Conservation (phyloP, 2,797 vertebrate genomes). For the Alca torda region DNA sequence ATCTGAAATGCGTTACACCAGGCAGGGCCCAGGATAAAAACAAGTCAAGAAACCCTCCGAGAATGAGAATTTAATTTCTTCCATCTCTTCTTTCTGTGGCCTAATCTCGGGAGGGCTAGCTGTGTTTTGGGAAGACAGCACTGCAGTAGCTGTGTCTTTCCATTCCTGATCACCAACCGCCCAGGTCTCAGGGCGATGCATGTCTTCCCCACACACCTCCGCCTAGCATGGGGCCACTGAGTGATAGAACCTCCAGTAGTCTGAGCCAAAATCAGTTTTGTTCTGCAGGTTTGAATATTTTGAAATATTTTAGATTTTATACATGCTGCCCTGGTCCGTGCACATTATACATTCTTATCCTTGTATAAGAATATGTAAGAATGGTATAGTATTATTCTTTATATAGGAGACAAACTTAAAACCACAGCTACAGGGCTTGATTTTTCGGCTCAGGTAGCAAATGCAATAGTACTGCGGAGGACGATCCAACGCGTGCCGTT, state of each 20-base stretch:
- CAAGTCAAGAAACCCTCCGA: not conserved
- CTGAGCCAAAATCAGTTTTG: not conserved
- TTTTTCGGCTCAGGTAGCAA: conserved; percentile 6
- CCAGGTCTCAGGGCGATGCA: rapidly evolving
- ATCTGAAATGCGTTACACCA: not conserved
- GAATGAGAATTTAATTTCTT: not conserved
- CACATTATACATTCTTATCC: not conserved
- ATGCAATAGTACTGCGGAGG: not conserved
- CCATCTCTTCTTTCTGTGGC: not conserved
- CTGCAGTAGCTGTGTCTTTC: not conserved
- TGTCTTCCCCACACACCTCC: not conserved
- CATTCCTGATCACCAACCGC: not conserved
- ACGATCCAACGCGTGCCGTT: not conserved
- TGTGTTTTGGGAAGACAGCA: not conserved
- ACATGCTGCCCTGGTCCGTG: rapidly evolving
- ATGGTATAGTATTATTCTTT: not conserved
- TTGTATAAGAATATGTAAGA: not conserved
- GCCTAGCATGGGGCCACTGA: not conserved
- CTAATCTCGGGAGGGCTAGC: not conserved
- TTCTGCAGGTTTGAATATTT: not conserved
- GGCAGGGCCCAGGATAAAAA: not conserved
- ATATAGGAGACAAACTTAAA: not conserved
- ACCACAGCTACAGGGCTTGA: not conserved
- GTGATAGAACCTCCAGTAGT: not conserved
- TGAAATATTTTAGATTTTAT: not conserved